Evolutionary conservation across 2,797 vertebrate species (phyloP).

Genomic region (Trichosurus vulpecula): DNA sequence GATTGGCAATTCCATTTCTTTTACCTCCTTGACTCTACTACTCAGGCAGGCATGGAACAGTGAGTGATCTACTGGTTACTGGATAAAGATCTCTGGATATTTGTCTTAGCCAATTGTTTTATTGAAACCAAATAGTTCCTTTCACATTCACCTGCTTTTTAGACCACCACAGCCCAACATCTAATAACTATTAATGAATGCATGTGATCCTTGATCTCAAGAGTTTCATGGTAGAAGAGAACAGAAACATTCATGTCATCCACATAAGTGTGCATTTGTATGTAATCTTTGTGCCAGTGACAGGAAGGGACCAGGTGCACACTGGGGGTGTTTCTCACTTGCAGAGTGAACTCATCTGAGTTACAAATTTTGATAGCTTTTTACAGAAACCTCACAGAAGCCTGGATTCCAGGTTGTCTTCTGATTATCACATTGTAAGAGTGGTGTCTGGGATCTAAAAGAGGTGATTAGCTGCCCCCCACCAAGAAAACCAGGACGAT

Average conservation of each 20-base stretch:
- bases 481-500: neutral
- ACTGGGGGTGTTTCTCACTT: neutral
- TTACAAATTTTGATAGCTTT: neutral
- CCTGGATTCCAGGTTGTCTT: neutral
- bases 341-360: neutral
- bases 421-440: neutral
- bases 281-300: neutral
- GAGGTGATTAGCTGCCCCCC: neutral
- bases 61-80: neutral
- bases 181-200: neutral
- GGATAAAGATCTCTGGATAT: neutral
- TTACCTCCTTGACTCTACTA: neutral
- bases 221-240: neutral
- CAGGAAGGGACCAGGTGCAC: neutral
- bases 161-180: neutral
- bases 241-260: neutral
- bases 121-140: neutral
- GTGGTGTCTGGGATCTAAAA: neutral
- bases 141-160: neutral
- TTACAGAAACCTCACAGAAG: neutral
- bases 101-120: neutral
- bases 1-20: neutral
- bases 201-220: neutral
- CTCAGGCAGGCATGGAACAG: neutral
- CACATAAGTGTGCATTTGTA: neutral